Evolutionary conservation across 2,888 invertebrate species (phyloP).

Genomic region (Andrena flavipes): DNA sequence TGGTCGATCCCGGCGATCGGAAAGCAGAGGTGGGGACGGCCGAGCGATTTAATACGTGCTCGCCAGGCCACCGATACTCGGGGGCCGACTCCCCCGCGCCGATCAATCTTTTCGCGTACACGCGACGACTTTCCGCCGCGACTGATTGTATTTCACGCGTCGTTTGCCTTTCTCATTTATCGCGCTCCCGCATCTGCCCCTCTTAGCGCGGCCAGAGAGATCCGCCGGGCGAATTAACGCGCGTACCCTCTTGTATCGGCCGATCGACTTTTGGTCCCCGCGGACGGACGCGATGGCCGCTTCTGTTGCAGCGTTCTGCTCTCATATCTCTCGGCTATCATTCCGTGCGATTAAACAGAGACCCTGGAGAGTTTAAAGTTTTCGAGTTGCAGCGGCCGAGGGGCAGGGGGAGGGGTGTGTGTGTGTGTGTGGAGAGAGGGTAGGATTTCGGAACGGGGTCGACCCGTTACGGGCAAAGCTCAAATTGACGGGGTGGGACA

Average conservation of each 20-base stretch:
- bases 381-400: slow-evolving; percentile 29
- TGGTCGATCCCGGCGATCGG: background rate
- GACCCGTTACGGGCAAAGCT: slow-evolving; percentile 50
- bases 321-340: slow-evolving; percentile 74
- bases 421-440: background rate
- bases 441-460: slow-evolving; percentile 44
- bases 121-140: slow-evolving; percentile 33
- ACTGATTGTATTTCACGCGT: slow-evolving; percentile 64
- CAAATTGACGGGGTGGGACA: slow-evolving; percentile 74
- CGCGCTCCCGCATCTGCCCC: slow-evolving; percentile 9
- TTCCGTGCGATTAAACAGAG: slow-evolving; percentile 78
- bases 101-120: slow-evolving; percentile 35
- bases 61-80: background rate
- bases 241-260: slow-evolving; percentile 27
- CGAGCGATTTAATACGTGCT: slow-evolving; percentile 6
- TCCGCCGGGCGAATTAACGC: slow-evolving; percentile 67
- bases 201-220: background rate
- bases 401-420: background rate
- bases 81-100: background rate
- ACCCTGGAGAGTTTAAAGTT: slow-evolving; percentile 73
- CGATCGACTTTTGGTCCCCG: slow-evolving; percentile 71
- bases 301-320: slow-evolving; percentile 54
- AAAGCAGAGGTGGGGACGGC: background rate
- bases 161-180: slow-evolving; percentile 59
- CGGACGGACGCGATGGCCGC: slow-evolving; percentile 48